Base-by-base conservation (phyloP, 37 sponge, comb jelly and placozoan genomes). In the Trichoplax adhaerens region DNA sequence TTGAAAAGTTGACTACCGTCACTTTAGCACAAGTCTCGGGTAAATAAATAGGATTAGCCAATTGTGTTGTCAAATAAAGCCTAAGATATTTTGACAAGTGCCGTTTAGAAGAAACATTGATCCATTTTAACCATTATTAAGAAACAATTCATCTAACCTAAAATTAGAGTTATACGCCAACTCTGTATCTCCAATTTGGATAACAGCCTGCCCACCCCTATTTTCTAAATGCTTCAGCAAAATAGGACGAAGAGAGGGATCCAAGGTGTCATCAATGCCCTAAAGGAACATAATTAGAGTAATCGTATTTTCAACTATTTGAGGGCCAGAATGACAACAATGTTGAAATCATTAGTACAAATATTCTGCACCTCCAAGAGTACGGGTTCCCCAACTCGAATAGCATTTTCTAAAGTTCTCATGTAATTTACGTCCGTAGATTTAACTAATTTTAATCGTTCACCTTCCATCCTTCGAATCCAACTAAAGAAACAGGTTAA, bases 1-100 rank as follows among this genome's bases (percentile, higher is more conserved):
- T 65, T n/a, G 77, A 68, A 64, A 85, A 85, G 58, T 85, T 85
- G 64, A 85, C 73, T 48, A 85, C 67, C 53, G 79, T 81, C 46
- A 84, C 73, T 58, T 78, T 81, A 55, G 53, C 78, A 67, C 79
- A 85, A 1, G 73, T 66, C 66, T 85, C 86, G 46, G 86, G 82
- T 5, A 73, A 68, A 52, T 77, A 65, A 4, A 71, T 55, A 54
- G 79, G 72, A 59, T 61, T 60, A 59, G 75, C 55, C 3, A 72
- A 64, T 47, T 56, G 65, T 50, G 75, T 68, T 8, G 76, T 56
- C 56, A 85, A 58, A 62, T 78, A 82, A 10, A 85, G 79, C 29
- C 29, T 29, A 29, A 29, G 29, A 29, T 29, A 29, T 29, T 29
- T 29, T 29, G 29, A 29, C 29, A 29, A 29, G 29, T 29, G 29